phyloP scores from a whole-genome alignment of 2,113 vertebrate species.

The Tachuris rubrigastra region DNA sequence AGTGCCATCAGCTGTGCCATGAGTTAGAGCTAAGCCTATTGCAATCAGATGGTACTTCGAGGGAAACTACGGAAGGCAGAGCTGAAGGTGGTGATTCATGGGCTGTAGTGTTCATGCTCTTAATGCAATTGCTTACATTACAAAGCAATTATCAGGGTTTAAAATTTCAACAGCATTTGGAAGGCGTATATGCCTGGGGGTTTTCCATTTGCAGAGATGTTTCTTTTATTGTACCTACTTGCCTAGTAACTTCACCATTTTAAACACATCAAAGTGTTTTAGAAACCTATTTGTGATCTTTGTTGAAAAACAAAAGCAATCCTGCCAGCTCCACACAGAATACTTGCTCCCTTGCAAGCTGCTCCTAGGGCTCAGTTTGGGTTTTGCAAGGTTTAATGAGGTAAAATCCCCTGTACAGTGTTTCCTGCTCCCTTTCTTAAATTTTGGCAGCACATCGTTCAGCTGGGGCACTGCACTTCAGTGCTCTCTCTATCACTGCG shows the following conservation, averaged over 20 bases:
- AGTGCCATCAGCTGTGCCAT: too few species aligned
- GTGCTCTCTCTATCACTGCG: neutral
- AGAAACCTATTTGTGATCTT: constrained; percentile 7
- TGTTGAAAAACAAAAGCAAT: constrained; percentile 21
- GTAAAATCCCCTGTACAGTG: neutral
- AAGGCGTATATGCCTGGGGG: neutral
- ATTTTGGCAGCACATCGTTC: neutral
- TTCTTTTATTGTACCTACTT: constrained; percentile 40
- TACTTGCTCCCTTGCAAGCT: accelerated
- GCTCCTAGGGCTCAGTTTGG: neutral
- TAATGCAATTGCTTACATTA: constrained; percentile 41
- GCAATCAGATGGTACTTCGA: neutral
- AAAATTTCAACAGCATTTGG: constrained; percentile 26
- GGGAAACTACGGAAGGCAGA: neutral
- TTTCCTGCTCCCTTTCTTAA: neutral
- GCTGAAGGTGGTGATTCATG: neutral
- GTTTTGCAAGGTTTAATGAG: constrained; percentile 5
- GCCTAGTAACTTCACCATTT: neutral
- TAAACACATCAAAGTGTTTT: neutral
- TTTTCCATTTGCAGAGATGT: constrained; percentile 14
- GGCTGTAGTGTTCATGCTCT: neutral
- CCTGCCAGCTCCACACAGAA: neutral
- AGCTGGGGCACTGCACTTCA: neutral
- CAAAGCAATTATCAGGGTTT: constrained; percentile 36
- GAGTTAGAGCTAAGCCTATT: neutral